Base-by-base conservation (phyloP, 1,140 invertebrate genomes). In the Propsilocerus akamusi region DNA sequence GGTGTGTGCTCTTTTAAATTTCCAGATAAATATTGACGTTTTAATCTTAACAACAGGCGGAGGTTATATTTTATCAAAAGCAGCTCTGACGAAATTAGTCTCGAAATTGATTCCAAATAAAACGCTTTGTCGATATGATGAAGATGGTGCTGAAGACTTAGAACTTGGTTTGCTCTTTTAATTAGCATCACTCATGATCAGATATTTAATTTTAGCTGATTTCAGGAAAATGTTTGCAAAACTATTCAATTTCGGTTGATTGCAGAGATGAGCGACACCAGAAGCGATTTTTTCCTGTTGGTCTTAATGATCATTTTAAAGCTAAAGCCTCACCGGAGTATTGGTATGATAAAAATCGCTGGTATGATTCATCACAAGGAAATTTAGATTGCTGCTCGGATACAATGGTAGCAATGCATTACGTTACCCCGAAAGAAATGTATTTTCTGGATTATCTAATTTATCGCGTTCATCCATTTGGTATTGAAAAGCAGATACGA, bases 361-460 rank as follows among this genome's bases (percentile, higher is more conserved):
- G 22, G 2, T 12, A 14, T 47, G 25, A 48, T 47, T 32, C 11
- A 53, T 55, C 65, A 71, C 47, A 65, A 94, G 81, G 91, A 11
- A n/a, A 91, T 5, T 73, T 91, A 54, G 78, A 90, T 54, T 97
- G 91, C 60, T 97, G 93, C 62, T 94, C 89, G 23, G 91, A 97
- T 58, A 89, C 84, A 61, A 89, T 93, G 0, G 79, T 98, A n/a
- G 90, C 90, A 1, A 97, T 97, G 69, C 92, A 97, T 67, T 97
- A 97, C 59, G 84, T 97, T 2, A 72, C 73, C 7, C 87, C 89
- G 0, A 81, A 89, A 53, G 76, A 84, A 66, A 92, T 96, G 83
- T 97, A 97, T 64, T 83, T 92, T 3, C 66, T 94, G 23, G 92
- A 97, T 54, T 97, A 94, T 65, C 69, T 97, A 23, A 83, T 95